phyloP scores from a whole-genome alignment of 2,113 vertebrate genomes.

The Myrmecobius fasciatus region DNA sequence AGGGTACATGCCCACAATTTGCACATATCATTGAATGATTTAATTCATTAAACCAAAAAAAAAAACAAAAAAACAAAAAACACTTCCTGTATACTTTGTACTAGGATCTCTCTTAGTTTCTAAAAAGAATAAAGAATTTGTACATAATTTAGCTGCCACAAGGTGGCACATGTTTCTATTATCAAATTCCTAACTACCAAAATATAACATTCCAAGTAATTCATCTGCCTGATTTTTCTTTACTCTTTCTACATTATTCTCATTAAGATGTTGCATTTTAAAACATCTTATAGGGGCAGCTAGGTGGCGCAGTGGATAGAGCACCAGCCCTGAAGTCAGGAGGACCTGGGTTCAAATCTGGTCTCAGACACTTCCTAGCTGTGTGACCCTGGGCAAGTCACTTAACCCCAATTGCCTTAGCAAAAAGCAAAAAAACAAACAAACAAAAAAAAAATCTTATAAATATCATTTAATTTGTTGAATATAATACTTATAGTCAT shows the following conservation, averaged over 20 bases:
- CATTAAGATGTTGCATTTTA: neutral
- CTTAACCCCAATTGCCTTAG: too few relatives aligned
- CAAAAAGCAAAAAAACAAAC: too few relatives aligned
- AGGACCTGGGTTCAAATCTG: too few relatives aligned
- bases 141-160: conserved; percentile 46
- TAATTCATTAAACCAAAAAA: neutral
- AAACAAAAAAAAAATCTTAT: neutral
- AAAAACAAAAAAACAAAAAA: neutral
- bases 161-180: conserved; percentile 54
- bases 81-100: neutral
- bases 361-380: too few relatives aligned
- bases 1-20: neutral
- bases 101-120: neutral
- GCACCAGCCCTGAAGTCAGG: too few relatives aligned
- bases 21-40: neutral
- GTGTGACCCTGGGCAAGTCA: too few relatives aligned
- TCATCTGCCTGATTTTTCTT: neutral
- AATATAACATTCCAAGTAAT: neutral
- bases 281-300: too few relatives aligned
- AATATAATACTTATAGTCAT: neutral
- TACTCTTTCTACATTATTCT: neutral
- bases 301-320: too few relatives aligned
- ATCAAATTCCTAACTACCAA: neutral
- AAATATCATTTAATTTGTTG: neutral
- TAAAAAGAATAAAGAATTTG: neutral